A percentile compares a stretch with the other conserved stretches of the same genome.
Conservation (phyloP, 2,888 invertebrate genomes). For the Pseudanteris insignis region DNA sequence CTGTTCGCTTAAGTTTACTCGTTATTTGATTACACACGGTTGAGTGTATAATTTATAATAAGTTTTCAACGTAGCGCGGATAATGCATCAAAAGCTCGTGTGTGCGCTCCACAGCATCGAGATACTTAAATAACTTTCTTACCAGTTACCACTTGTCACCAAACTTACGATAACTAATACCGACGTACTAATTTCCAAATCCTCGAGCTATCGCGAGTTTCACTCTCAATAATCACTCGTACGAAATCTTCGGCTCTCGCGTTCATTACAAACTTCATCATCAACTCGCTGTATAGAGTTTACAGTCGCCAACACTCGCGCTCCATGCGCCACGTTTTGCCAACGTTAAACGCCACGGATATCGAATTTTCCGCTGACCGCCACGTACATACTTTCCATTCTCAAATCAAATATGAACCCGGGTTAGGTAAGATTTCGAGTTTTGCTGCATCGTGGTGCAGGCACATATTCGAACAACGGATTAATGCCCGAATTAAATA, state of each 20-base stretch:
- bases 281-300: no score
- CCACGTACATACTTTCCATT: conserved; percentile 7
- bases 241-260: conserved; percentile 4
- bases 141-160: conserved; percentile 36
- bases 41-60: conserved; percentile 20
- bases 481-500: no score
- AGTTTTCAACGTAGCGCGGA: conserved; percentile 19
- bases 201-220: background rate
- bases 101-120: conserved; percentile 17
- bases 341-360: background rate
- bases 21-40: conserved; percentile 11
- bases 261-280: conserved; percentile 3
- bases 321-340: no score
- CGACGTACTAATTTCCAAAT: conserved; percentile 47
- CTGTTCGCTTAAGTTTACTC: background rate
- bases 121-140: conserved; percentile 40
- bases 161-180: conserved; percentile 36
- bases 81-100: conserved; percentile 16
- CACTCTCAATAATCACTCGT: conserved; percentile 7
- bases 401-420: conserved; percentile 16
- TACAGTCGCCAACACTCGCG: no score
- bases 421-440: conserved; percentile 11
- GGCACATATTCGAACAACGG: no score
- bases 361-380: conserved; percentile 13
- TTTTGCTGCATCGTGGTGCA: background rate